Evolutionary conservation across 2,797 vertebrate species (phyloP).

Genomic region (Platalea minor): DNA sequence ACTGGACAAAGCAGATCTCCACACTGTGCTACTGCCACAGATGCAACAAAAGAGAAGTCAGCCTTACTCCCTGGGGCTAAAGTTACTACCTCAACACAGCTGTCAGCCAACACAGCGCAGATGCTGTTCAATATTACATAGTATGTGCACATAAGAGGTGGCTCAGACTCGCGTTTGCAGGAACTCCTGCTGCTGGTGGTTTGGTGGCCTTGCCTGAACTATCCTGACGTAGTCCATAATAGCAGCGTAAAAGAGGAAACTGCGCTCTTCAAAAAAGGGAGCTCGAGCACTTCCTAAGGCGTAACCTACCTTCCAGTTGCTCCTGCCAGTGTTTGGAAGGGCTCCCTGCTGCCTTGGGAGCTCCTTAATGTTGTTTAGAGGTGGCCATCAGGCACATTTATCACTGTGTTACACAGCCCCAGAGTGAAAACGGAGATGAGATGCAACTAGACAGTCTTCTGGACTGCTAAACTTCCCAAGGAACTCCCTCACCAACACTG

Average conservation of each 20-base stretch:
- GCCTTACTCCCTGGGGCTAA: neutral
- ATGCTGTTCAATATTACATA: neutral
- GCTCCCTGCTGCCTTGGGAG: neutral
- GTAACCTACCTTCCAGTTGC: neutral
- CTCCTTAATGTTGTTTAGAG: neutral
- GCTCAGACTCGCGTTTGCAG: neutral
- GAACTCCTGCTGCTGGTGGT: neutral
- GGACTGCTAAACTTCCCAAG: neutral
- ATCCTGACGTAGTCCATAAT: neutral
- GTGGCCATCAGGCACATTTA: neutral
- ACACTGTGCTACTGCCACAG: neutral
- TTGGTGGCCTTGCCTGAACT: neutral
- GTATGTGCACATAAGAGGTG: neutral
- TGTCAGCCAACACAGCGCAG: constrained; percentile 3
- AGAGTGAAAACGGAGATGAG: neutral
- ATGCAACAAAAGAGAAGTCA: neutral
- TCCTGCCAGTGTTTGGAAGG: neutral
- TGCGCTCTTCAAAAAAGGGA: neutral
- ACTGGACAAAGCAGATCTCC: neutral
- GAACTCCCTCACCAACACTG: neutral
- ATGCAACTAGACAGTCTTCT: neutral
- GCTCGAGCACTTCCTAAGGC: neutral
- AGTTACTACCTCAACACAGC: neutral
- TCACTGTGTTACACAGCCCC: neutral
- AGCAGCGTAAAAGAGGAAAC: neutral